These are phyloP conservation scores for Palythoa grandiflora DNA, from an alignment of 92 coral and sea anemone genomes.

Conservation along the genomic window DNA sequence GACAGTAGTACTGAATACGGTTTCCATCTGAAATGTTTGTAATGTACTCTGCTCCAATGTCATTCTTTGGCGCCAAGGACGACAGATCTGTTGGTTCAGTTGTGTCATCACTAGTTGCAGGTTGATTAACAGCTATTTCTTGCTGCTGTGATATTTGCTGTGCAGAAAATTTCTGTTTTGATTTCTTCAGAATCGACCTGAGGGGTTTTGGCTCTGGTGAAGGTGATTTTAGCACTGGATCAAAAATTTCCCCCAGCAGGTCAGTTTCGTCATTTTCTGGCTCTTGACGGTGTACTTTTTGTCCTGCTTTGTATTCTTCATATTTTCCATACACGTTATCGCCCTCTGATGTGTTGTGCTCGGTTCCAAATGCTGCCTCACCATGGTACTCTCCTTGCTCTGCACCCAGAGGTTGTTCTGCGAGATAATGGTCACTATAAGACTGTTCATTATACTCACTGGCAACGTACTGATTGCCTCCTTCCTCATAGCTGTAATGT, in stretches of 20 bases:
- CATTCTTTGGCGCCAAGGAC: constrained; percentile 62
- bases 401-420: constrained; percentile 11
- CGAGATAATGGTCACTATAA: constrained; percentile 6
- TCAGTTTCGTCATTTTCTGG: constrained; percentile 23
- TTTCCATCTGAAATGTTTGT: constrained; percentile 69
- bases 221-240: constrained; percentile 6
- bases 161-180: not conserved
- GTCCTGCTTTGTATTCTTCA: constrained; percentile 6
- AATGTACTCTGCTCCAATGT: constrained; percentile 91
- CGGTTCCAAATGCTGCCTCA: not conserved
- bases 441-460: not conserved
- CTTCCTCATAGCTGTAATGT: constrained; percentile 35
- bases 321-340: constrained; percentile 12
- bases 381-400: not conserved
- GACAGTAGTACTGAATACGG: constrained; percentile 79
- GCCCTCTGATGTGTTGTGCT: not conserved
- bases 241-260: not conserved
- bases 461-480: not conserved
- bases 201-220: constrained; percentile 63
- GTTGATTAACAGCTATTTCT: not conserved
- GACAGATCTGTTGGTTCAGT: constrained; percentile 22
- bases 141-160: not conserved
- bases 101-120: not conserved
- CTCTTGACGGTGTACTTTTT: constrained; percentile 6
- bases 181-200: constrained; percentile 84